These are phyloP conservation scores for Mobula birostris DNA, from an alignment of 2,113 vertebrate species.

Conservation along the genomic window DNA sequence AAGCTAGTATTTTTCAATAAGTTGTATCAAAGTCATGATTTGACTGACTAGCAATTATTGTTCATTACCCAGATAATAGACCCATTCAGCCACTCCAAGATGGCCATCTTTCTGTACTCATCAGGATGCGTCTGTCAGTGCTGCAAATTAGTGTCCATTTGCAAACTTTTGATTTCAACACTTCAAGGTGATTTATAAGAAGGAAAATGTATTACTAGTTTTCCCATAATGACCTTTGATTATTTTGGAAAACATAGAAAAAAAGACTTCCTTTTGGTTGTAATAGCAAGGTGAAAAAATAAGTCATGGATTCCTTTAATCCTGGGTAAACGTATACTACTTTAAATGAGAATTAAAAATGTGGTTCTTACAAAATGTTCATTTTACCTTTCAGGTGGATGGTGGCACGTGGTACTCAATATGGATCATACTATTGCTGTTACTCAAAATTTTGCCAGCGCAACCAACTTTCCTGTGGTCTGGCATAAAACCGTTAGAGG, in stretches of 20 bases:
- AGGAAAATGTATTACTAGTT: background rate
- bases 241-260: background rate
- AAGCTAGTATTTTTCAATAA: background rate
- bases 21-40: too few species aligned
- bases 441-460: conserved; percentile 96
- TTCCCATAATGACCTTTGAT: background rate
- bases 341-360: conserved; percentile 2
- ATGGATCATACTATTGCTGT: conserved; percentile 88
- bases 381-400: conserved; percentile 69
- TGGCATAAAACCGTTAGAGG: conserved; percentile 98
- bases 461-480: conserved; percentile 94
- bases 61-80: background rate
- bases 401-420: conserved; percentile 98
- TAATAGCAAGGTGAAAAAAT: background rate
- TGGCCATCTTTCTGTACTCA: background rate
- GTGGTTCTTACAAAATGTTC: background rate
- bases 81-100: background rate
- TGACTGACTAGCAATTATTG: background rate
- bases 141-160: background rate
- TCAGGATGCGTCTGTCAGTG: background rate
- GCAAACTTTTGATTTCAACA: background rate
- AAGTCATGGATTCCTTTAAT: background rate
- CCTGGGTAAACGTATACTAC: background rate
- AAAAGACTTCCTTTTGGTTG: background rate
- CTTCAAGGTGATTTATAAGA: background rate